phyloP scores from a whole-genome alignment of 2,888 invertebrate genomes.

The Adela reaumurella region DNA sequence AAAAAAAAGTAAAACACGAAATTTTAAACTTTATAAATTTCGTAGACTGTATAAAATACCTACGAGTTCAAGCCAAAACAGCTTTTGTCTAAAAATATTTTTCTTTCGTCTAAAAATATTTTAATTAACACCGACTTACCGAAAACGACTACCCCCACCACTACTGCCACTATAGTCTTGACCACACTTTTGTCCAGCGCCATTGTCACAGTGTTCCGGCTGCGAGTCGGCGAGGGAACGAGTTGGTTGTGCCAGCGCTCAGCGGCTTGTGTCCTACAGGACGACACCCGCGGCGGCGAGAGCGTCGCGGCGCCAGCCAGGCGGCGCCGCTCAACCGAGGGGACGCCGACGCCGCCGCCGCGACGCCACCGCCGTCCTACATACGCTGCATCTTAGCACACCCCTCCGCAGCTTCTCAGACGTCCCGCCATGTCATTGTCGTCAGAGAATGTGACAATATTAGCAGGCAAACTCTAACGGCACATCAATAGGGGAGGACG shows the following conservation, averaged over 20 bases:
- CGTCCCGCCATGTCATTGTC: too few relatives aligned
- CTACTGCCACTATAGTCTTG: conserved; percentile 34
- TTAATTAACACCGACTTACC: conserved; percentile 25
- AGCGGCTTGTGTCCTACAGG: background rate
- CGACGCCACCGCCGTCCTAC: conserved; percentile 12
- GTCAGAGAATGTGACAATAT: too few relatives aligned
- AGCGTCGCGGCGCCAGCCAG: conserved; percentile 18
- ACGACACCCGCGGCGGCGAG: background rate
- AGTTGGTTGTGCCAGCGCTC: background rate
- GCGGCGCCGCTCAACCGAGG: conserved; percentile 14
- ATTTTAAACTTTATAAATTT: background rate
- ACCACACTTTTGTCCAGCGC: conserved; percentile 39
- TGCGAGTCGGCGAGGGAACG: background rate
- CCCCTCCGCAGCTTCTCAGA: too few relatives aligned
- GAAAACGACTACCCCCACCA: conserved; percentile 28
- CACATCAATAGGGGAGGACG: background rate
- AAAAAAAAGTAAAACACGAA: too few relatives aligned
- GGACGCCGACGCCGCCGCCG: conserved; percentile 5
- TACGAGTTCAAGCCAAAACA: too few relatives aligned
- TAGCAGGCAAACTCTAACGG: too few relatives aligned
- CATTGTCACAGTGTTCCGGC: conserved; percentile 20
- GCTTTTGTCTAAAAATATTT: too few relatives aligned
- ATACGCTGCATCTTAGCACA: too few relatives aligned
- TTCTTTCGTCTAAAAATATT: too few relatives aligned
- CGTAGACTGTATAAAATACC: too few relatives aligned